Evolutionary conservation across 2,888 invertebrate species (phyloP), one percentile per base, ranked within the genome.

Genomic region (Drosophila bunnanda): DNA sequence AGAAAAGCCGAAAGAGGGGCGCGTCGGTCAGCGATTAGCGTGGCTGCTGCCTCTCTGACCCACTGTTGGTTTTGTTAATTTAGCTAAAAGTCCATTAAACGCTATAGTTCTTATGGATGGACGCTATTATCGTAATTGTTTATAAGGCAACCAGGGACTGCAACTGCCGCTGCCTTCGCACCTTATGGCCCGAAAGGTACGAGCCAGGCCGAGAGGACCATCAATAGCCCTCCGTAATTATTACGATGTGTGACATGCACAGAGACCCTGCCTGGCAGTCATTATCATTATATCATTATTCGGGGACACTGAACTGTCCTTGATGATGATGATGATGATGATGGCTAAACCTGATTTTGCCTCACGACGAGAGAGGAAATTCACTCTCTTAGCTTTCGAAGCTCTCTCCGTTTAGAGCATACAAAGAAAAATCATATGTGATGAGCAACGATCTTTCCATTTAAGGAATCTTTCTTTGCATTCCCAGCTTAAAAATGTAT

Each of bases 81-180:
- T 87, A 85, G 79, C 88, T 85, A 79, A 89, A 80, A 89, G 89
- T 85, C 77, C 88, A 89, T 86, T 87, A 78, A 79, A 79, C 77
- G 80, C 59, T 88, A 75, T 65, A 73, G 75, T 82, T 89, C 75
- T 74, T 80, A 76, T 76, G 74, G 75, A 62, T 62, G 56, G 64
- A 46, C 22, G 39, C 78, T 82, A 79, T 86, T 87, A 80, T 72
- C 52, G 76, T 79, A 87, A 81, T 88, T 88, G 77, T 80, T 75
- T 77, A 57, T 67, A 78, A 72, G 75, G 53, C 61, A 56, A 52
- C 10, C 54, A 2, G 57, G 65, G 28, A 36, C 36, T 55, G 32
- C 44, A 50, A 43, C 48, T 50, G 25, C 50, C 44, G n/a, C 38
- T 56, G 22, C 17, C n/a, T 64, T 80, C 61, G 65, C 65, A 79